phyloP scores from a whole-genome alignment of 2,888 invertebrate species.

The Tholera decimalis region DNA sequence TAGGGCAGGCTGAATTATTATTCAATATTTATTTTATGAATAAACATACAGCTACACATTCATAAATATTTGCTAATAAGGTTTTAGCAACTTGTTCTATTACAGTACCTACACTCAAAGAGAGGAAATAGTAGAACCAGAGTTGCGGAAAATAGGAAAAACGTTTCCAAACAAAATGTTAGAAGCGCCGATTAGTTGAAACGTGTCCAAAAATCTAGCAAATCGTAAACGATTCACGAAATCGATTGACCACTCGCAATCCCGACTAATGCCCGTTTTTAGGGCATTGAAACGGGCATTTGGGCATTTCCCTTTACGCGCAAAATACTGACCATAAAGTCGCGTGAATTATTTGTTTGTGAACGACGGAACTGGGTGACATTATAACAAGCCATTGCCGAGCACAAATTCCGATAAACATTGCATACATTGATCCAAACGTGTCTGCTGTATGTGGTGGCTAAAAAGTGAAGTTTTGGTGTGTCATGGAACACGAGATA shows the following conservation, averaged over 20 bases:
- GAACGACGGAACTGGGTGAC: conserved; percentile 47
- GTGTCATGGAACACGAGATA: conserved; percentile 1
- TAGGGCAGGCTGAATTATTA: no score
- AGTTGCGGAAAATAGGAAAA: conserved; percentile 23
- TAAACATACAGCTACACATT: no score
- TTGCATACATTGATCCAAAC: conserved; percentile 44
- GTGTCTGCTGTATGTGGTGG: conserved; percentile 16
- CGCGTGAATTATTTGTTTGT: conserved; percentile 63
- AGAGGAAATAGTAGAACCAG: conserved; percentile 2
- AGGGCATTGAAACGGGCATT: conserved; percentile 55
- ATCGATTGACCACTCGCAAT: conserved; percentile 60
- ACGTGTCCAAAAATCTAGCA: conserved; percentile 62
- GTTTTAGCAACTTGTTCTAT: not conserved
- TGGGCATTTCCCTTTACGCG: conserved; percentile 60
- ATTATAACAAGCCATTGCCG: conserved; percentile 50
- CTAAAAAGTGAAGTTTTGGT: conserved; percentile 10
- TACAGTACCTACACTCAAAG: not conserved
- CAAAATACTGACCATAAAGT: conserved; percentile 61
- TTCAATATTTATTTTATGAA: no score
- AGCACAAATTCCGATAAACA: conserved; percentile 45
- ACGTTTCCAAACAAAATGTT: conserved; percentile 32
- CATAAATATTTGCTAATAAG: no score
- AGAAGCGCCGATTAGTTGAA: conserved; percentile 56
- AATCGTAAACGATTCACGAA: conserved; percentile 58
- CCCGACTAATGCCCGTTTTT: conserved; percentile 57